phyloP scores from a whole-genome alignment of 1,140 invertebrate genomes.

The Cyphomyrmex costatus region DNA sequence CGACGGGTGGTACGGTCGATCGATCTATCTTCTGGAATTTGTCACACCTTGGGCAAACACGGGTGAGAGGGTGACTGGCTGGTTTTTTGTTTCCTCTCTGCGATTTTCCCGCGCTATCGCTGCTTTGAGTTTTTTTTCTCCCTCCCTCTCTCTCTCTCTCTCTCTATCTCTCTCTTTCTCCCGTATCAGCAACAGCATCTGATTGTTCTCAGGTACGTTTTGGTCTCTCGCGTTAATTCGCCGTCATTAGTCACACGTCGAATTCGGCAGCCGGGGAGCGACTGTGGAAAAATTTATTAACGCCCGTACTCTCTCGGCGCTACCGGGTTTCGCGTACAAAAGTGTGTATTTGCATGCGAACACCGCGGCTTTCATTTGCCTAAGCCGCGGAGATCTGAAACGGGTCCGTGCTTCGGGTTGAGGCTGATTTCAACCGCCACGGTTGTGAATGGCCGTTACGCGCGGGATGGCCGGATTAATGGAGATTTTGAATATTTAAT shows the following conservation, averaged over 20 bases:
- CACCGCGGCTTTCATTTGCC: constrained; percentile 77
- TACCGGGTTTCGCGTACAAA: constrained; percentile 72
- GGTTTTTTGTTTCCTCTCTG: constrained; percentile 33
- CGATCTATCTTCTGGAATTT: constrained; percentile 69
- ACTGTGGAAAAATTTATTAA: constrained; percentile 82
- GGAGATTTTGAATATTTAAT: constrained; percentile 82
- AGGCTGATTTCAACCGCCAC: constrained; percentile 75
- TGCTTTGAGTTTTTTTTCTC: constrained; percentile 3
- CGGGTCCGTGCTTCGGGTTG: constrained; percentile 73
- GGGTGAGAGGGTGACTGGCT: constrained; percentile 45
- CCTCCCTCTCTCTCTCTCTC: constrained; percentile 25
- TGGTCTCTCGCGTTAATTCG: constrained; percentile 73
- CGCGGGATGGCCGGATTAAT: constrained; percentile 73
- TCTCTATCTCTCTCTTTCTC: constrained; percentile 19
- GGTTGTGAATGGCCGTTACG: constrained; percentile 17
- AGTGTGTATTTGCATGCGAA: constrained; percentile 80
- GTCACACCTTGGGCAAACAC: constrained; percentile 65
- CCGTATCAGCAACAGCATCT: constrained; percentile 63
- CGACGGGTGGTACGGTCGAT: constrained; percentile 61
- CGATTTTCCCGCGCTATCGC: constrained; percentile 59
- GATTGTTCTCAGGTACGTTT: constrained; percentile 69
- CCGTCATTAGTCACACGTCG: constrained; percentile 80
- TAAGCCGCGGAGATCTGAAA: constrained; percentile 76
- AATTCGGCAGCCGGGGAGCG: constrained; percentile 58
- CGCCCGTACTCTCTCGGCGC: constrained; percentile 58